phyloP scores from a whole-genome alignment of 2,888 invertebrate species.

The Suillia variegata region DNA sequence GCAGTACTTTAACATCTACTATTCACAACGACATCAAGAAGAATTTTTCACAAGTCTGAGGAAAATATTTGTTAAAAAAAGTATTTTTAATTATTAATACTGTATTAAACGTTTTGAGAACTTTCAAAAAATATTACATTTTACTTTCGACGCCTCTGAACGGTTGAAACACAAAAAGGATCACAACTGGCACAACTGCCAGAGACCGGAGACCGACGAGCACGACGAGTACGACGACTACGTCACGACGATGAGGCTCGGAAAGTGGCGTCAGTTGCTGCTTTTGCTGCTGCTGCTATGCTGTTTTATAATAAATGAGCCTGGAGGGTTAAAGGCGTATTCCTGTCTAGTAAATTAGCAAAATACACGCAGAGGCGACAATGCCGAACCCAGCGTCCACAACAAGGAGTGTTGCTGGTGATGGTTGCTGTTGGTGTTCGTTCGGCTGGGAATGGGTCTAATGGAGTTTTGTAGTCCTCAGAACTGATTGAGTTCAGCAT shows the following conservation, averaged over 20 bases:
- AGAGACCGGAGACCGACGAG: too few species aligned
- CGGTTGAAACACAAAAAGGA: not conserved
- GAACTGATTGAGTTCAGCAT: slow-evolving; percentile 52
- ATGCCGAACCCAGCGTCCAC: slow-evolving; percentile 1
- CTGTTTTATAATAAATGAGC: slow-evolving; percentile 58
- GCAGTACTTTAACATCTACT: too few species aligned
- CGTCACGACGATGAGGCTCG: not conserved
- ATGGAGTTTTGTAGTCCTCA: slow-evolving; percentile 12
- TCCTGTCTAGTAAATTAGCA: slow-evolving; percentile 59
- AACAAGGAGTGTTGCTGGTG: not conserved
- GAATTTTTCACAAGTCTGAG: too few species aligned
- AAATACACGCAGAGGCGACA: slow-evolving; percentile 46
- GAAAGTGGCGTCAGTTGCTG: slow-evolving; percentile 18
- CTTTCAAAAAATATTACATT: too few species aligned
- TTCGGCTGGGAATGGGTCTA: not conserved
- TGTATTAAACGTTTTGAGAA: too few species aligned
- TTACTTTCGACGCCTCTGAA: not conserved
- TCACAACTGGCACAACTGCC: not conserved
- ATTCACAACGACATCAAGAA: too few species aligned
- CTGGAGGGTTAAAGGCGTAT: slow-evolving; percentile 58
- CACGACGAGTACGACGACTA: not conserved
- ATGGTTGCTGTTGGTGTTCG: not conserved
- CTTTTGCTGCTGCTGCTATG: slow-evolving; percentile 31
- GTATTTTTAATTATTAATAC: too few species aligned
- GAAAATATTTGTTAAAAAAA: too few species aligned